Conservation (phyloP, 2,113 vertebrate species). For the Pomatostomus ruficeps region DNA sequence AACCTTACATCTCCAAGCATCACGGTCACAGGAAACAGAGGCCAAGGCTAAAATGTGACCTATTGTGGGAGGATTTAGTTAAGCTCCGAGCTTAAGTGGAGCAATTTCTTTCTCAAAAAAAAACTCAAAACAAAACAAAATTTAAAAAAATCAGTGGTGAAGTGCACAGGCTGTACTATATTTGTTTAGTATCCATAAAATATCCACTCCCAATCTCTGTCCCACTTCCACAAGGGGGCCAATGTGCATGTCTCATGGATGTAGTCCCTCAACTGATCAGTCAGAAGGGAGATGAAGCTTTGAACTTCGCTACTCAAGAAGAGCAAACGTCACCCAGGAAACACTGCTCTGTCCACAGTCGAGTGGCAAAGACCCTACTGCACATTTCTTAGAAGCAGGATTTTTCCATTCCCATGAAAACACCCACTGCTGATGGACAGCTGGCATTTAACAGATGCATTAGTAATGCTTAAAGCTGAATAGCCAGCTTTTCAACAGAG, state of each 20-base stretch:
- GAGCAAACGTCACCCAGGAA: background rate
- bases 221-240: background rate
- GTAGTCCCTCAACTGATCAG: background rate
- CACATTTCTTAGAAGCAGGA: background rate
- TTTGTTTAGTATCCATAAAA: background rate
- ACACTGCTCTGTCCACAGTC: rapidly evolving
- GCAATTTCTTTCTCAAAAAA: background rate
- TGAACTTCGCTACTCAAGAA: background rate
- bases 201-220: background rate
- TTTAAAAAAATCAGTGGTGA: background rate
- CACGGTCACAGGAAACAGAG: constrained; percentile 52
- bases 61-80: constrained; percentile 17
- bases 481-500: background rate
- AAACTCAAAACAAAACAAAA: background rate
- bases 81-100: background rate
- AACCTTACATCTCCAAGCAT: constrained; percentile 48
- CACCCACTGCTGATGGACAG: background rate
- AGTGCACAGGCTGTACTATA: background rate
- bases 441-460: background rate
- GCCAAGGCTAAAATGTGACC: constrained; percentile 55
- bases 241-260: rapidly evolving
- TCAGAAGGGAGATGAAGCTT: background rate
- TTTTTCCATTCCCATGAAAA: background rate
- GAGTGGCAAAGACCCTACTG: rapidly evolving
- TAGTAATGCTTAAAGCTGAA: background rate